Base-by-base conservation (phyloP, 23 tunicate species). In the Clavelina lepadiformis region DNA sequence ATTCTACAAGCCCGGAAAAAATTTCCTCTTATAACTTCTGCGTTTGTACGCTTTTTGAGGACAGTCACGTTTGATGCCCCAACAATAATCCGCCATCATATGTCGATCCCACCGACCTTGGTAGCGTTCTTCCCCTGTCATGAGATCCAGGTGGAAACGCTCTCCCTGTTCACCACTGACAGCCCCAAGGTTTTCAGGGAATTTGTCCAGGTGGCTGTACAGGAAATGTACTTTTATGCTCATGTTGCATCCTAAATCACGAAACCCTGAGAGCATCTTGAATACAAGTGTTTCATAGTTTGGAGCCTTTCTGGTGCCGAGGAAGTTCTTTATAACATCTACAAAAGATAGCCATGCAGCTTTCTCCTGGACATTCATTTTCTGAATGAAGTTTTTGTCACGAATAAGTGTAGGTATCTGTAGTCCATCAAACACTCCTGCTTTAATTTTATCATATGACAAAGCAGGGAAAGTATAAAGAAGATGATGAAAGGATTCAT, bases 301-400 rank as follows among this genome's bases (percentile, higher is more conserved):
- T 22, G 46, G 35, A 26, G 73, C 58, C 26, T 63, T 63, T 23
- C 23, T 63, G 69, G n/a, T 63, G 19, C 69, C 69, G n/a, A 63
- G 51, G 38, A 35, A 63, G 69, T 63, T 63, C 38, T 23, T 7
- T 36, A 28, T 63, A 35, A 63, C 51, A 36, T 51, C 51, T 13
- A 63, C 69, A 63, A 63, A 63, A 63, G 69, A 63, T 36, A 63
- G 26, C 50, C 51, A 63, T 63, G n/a, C n/a, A n/a, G n/a, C n/a
- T n/a, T n/a, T n/a, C n/a, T n/a, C n/a, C n/a, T n/a, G n/a, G n/a
- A n/a, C n/a, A n/a, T n/a, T n/a, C n/a, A n/a, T n/a, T n/a, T n/a
- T n/a, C n/a, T n/a, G n/a, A n/a, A n/a, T n/a, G n/a, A 63, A 63
- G n/a, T 63, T 23, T 13, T 63, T 23, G 38, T 63, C 51, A 35